These are phyloP conservation scores for Empidonax traillii DNA, from an alignment of 2,113 vertebrate species.

Conservation along the genomic window DNA sequence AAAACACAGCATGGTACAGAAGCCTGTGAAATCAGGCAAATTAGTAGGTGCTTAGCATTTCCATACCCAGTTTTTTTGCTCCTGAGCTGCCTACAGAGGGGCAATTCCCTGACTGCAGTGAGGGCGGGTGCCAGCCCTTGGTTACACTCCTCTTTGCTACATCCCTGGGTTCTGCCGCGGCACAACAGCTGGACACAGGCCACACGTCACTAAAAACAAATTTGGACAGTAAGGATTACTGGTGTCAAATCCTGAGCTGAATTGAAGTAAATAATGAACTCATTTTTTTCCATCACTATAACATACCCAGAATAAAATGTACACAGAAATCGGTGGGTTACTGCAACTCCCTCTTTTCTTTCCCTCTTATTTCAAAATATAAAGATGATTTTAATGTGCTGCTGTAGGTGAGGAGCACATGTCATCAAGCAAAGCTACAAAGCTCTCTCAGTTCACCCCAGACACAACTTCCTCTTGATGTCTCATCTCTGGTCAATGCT, in stretches of 20 bases:
- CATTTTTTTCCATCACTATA: background rate
- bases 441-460: background rate
- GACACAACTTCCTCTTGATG: background rate
- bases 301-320: background rate
- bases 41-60: background rate
- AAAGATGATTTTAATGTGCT: background rate
- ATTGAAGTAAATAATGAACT: background rate
- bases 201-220: background rate
- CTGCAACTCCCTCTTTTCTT: background rate
- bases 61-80: background rate
- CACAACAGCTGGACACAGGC: background rate
- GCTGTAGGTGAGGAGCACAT: background rate
- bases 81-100: background rate
- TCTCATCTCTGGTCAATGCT: background rate
- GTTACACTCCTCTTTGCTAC: background rate
- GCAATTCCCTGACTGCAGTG: fast-evolving
- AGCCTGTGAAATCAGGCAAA: background rate
- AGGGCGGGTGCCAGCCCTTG: background rate
- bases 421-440: background rate
- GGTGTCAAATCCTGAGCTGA: background rate
- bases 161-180: fast-evolving
- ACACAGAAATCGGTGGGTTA: background rate
- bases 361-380: background rate
- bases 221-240: background rate
- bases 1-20: fast-evolving